Evolutionary conservation across 2,797 vertebrate species (phyloP).

Genomic region (Halcyon chelicuti): DNA sequence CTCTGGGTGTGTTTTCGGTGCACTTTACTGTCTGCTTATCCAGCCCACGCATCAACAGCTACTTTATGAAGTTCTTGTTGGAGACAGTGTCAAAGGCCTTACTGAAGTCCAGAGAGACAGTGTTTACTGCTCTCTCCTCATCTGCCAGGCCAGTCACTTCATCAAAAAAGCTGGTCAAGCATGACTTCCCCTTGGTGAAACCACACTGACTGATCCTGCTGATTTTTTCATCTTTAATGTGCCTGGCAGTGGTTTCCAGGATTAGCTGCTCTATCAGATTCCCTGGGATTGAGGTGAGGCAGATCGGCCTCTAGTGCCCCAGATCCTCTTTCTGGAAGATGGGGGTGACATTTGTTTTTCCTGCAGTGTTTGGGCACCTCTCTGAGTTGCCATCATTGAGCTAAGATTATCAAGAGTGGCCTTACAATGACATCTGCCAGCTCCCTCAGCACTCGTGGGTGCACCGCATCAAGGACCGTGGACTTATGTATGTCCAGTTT

Average conservation of each 20-base stretch:
- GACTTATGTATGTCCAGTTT: background rate
- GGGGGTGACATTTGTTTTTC: background rate
- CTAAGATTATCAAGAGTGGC: background rate
- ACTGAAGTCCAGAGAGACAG: background rate
- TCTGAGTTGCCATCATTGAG: background rate
- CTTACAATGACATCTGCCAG: background rate
- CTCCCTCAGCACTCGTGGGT: background rate
- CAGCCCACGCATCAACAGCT: background rate
- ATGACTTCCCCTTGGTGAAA: background rate
- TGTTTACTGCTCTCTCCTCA: background rate
- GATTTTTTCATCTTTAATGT: background rate
- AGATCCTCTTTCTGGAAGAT: background rate
- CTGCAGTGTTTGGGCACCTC: background rate
- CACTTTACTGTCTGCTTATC: background rate
- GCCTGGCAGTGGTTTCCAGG: background rate
- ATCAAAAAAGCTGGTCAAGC: background rate
- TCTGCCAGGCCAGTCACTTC: background rate
- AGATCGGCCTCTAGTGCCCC: background rate
- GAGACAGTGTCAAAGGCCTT: background rate
- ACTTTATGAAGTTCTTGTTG: background rate
- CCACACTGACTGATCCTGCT: background rate
- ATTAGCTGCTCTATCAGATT: background rate
- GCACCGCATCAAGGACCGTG: background rate
- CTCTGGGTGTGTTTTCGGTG: background rate
- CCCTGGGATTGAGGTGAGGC: background rate